phyloP scores from a whole-genome alignment of 2,797 vertebrate genomes.

The Sebastes aleutianus region DNA sequence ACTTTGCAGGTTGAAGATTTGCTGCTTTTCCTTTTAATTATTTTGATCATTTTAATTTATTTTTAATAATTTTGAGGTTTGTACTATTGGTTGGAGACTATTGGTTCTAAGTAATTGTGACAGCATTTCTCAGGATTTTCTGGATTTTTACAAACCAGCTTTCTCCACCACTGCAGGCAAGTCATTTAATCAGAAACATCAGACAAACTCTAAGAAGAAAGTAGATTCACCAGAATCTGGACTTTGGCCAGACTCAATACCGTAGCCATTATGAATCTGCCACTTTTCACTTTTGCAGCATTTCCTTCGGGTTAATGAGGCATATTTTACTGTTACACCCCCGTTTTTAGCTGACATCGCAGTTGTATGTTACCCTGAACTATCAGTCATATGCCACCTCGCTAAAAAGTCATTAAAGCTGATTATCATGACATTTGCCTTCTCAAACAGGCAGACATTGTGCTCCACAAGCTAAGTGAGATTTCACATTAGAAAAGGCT shows the following conservation, averaged over 20 bases:
- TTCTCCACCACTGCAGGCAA: not conserved
- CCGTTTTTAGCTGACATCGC: not conserved
- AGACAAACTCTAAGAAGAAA: not conserved
- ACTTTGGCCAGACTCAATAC: not conserved
- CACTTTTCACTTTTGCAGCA: not conserved
- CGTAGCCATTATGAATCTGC: constrained; percentile 6
- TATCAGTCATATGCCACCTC: not conserved
- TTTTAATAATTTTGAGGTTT: not conserved
- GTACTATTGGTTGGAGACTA: not conserved
- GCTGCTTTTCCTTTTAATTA: not conserved
- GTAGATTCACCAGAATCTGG: not conserved
- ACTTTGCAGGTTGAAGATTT: not conserved
- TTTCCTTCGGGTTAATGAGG: constrained; percentile 15
- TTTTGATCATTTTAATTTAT: not conserved
- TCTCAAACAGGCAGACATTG: not conserved
- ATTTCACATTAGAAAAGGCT: constrained; percentile 14
- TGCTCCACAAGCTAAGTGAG: not conserved
- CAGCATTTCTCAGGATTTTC: not conserved
- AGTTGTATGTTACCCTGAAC: not conserved
- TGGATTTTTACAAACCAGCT: not conserved
- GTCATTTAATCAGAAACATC: not conserved
- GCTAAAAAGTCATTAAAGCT: not conserved
- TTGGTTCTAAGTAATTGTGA: not conserved
- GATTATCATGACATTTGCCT: constrained; percentile 28
- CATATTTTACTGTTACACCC: constrained; percentile 7